Evolutionary conservation across 2,888 invertebrate genomes (phyloP), one percentile per base, ranked within the genome.

Genomic region (Thymelicus sylvestris): DNA sequence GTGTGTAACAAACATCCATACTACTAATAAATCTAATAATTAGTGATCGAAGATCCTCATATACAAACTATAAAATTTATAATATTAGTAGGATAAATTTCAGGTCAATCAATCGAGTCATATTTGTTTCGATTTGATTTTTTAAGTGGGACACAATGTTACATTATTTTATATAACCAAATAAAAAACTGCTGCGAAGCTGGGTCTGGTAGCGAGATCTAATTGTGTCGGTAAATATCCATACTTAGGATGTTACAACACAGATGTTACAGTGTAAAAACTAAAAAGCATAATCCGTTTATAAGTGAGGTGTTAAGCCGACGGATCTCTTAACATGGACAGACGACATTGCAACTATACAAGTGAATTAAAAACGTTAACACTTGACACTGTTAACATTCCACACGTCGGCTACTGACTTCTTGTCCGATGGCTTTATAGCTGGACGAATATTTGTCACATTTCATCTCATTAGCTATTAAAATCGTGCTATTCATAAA

Each of bases 321-420:
- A 8, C 4, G 15, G 24, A 7, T 13, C 50, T 12, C 13, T 50
- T n/a, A 63, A 63, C 38, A 38, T 59, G 66, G 38, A 44, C 48
- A 66, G 31, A 64, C 50, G 38, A 50, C 66, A 66, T 66, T 48
- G 38, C 47, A 31, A 59, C 6, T 59, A 38, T 59, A 38, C 38
- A 59, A 55, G n/a, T 24, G 31, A 44, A 66, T 66, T 44, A 55
- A 57, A 66, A 66, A 66, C 24, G 52, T 66, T 66, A 64, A 47
- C 39, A 47, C 57, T 64, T 50, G 8, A 61, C 44, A 47, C 57
- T 47, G 57, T 66, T 66, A 66, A 66, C 59, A 66, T 66, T 66
- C 66, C 59, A 48, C 47, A 48, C 59, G 59, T 41, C 66, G 31
- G n/a, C 47, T 60, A 15, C 48, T 8, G 15, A 44, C 38, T 59